These are phyloP conservation scores for Belonocnema kinseyi DNA, from an alignment of 1,140 invertebrate species.

Conservation along the genomic window DNA sequence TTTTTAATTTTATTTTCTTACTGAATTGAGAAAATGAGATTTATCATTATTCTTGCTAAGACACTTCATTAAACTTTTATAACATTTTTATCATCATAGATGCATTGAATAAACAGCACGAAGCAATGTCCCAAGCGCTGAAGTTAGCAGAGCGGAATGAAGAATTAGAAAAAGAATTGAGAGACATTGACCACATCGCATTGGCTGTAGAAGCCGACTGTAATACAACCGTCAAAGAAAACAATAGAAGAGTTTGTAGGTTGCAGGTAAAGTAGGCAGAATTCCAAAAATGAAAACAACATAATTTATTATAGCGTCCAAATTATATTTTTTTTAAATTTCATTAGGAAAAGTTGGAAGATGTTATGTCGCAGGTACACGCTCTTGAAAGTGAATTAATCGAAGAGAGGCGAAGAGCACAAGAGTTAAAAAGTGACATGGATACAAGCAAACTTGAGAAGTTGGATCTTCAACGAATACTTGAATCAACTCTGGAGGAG, in stretches of 20 bases:
- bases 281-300: constrained; percentile 18
- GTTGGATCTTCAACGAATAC: constrained; percentile 74
- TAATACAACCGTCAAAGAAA: constrained; percentile 71
- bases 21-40: too few species aligned
- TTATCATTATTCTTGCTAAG: not conserved
- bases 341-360: constrained; percentile 74
- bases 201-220: constrained; percentile 81
- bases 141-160: constrained; percentile 82
- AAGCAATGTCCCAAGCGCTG: constrained; percentile 83
- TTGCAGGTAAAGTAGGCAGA: constrained; percentile 62
- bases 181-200: constrained; percentile 81
- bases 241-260: constrained; percentile 64
- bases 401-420: constrained; percentile 70
- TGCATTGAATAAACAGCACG: constrained; percentile 81
- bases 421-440: constrained; percentile 74
- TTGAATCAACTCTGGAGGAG: constrained; percentile 79
- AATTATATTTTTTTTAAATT: constrained; percentile 47
- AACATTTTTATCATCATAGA: constrained; percentile 65
- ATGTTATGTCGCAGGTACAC: constrained; percentile 71
- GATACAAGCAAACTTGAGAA: constrained; percentile 75
- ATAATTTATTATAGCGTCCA: constrained; percentile 31
- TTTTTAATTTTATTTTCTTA: too few species aligned
- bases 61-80: constrained; percentile 10
- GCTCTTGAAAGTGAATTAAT: constrained; percentile 74
- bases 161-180: constrained; percentile 80